These are phyloP conservation scores for Falco peregrinus DNA, from an alignment of 2,797 vertebrate species.

Conservation along the genomic window DNA sequence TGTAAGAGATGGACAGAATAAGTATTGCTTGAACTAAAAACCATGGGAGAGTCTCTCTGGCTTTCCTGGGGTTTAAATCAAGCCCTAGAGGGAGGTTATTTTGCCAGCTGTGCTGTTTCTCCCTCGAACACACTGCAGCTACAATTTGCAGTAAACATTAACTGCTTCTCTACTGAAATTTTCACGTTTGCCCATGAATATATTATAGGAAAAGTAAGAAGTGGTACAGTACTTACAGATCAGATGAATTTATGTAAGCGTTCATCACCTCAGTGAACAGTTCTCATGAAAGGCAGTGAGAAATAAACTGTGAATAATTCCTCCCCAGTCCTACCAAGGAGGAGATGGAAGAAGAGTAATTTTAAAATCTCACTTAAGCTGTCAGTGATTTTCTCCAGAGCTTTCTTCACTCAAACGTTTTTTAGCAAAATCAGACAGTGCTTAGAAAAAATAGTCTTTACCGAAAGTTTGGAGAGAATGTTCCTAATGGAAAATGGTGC, in stretches of 20 bases:
- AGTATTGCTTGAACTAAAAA: background rate
- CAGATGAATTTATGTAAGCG: background rate
- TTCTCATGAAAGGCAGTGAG: background rate
- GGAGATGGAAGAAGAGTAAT: background rate
- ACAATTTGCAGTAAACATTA: background rate
- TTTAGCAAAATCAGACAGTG: background rate
- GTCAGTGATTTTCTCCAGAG: background rate
- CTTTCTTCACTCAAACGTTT: background rate
- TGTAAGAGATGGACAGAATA: background rate
- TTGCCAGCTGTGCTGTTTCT: conserved; percentile 9
- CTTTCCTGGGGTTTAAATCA: background rate
- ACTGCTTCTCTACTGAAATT: background rate
- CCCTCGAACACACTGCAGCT: background rate
- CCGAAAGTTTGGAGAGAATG: background rate
- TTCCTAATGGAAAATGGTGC: background rate
- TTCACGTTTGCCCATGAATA: background rate
- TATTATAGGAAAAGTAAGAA: background rate
- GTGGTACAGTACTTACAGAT: background rate
- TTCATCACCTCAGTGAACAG: background rate
- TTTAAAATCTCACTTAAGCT: background rate
- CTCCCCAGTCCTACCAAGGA: background rate
- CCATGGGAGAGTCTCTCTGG: background rate
- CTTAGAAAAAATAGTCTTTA: background rate
- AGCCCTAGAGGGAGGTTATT: background rate
- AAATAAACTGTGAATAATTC: conserved; percentile 6